A percentile compares a stretch with the other conserved stretches of the same genome.
Conservation (phyloP, 2,797 vertebrate genomes). For the Gallirallus australis region DNA sequence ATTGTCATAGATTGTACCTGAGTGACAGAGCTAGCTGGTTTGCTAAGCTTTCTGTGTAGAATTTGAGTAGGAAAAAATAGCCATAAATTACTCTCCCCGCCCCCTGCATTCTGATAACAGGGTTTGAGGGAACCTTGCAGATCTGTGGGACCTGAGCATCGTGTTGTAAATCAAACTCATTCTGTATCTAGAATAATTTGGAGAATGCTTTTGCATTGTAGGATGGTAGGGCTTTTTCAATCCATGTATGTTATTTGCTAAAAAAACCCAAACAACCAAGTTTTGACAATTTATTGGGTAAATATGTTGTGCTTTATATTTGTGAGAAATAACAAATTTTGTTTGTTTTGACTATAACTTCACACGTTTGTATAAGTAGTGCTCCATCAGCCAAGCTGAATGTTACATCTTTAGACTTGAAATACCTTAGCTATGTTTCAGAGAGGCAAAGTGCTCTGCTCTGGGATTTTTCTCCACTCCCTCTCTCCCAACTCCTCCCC, state of each 20-base stretch:
- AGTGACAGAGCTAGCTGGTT: neutral
- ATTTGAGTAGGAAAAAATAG: neutral
- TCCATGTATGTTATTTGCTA: neutral
- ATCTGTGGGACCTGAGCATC: neutral
- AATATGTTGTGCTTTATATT: neutral
- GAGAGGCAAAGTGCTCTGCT: neutral
- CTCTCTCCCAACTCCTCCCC: neutral
- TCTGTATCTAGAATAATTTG: neutral
- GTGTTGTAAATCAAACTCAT: neutral
- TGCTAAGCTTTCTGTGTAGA: neutral
- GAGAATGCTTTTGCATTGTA: neutral
- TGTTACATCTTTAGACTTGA: neutral
- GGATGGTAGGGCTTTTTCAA: neutral
- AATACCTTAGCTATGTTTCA: neutral
- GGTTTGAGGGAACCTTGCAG: neutral
- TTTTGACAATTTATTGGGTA: neutral
- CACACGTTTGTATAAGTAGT: neutral
- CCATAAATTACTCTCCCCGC: neutral
- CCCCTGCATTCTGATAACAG: neutral
- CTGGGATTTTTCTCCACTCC: neutral
- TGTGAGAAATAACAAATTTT: neutral
- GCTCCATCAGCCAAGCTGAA: too few species aligned
- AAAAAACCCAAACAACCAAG: neutral
- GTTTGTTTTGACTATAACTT: neutral
- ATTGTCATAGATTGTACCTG: neutral